Conservation (phyloP, 2,113 vertebrate genomes). For the Nothocercus julius region DNA sequence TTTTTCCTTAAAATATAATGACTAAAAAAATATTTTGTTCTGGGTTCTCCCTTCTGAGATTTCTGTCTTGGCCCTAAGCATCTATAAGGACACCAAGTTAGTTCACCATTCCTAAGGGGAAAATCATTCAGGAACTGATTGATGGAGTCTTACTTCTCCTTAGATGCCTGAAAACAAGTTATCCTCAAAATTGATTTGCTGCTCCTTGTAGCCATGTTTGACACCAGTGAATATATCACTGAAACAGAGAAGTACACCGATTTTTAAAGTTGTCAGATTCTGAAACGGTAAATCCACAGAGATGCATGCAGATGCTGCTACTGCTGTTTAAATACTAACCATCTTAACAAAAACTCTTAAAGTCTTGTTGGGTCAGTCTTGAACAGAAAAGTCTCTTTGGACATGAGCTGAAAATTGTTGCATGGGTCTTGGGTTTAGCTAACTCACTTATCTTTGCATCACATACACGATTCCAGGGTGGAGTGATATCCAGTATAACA, state of each 20-base stretch:
- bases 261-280: slow-evolving; percentile 7
- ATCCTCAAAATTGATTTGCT: slow-evolving; percentile 64
- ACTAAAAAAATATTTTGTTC: slow-evolving; percentile 9
- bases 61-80: slow-evolving; percentile 30
- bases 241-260: background rate
- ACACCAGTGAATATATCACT: slow-evolving; percentile 9
- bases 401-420: background rate
- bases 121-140: slow-evolving; percentile 51
- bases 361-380: background rate
- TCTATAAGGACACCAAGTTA: slow-evolving; percentile 55
- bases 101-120: slow-evolving; percentile 52
- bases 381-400: background rate
- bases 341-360: background rate
- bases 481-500: background rate
- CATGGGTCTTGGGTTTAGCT: background rate
- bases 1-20: background rate
- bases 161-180: slow-evolving; percentile 62
- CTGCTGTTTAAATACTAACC: background rate
- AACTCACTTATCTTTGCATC: background rate
- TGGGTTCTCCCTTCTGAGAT: slow-evolving; percentile 43
- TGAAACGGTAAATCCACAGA: background rate
- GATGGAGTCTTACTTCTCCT: slow-evolving; percentile 58
- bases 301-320: background rate
- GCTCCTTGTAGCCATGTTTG: slow-evolving; percentile 60
- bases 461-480: background rate